A percentile compares a stretch with the other conserved stretches of the same genome.
Evolutionary conservation across 2,797 vertebrate genomes (phyloP).

Genomic region (Neomorphus geoffroyi): DNA sequence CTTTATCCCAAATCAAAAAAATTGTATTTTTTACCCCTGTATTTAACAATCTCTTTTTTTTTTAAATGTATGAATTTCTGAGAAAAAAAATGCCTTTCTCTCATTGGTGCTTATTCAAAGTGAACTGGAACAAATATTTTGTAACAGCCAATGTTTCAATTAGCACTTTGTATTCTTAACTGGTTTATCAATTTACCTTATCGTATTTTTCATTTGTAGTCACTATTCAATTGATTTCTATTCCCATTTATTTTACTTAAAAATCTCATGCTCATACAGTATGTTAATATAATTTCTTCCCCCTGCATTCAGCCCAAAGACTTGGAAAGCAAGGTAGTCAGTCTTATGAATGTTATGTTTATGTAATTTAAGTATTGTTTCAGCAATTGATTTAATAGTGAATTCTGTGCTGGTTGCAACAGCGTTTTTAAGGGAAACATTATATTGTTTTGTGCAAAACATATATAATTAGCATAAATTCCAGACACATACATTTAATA

Average conservation of each 20-base stretch:
- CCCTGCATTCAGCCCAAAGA: background rate
- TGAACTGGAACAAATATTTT: background rate
- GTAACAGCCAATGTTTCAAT: background rate
- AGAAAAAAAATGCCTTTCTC: background rate
- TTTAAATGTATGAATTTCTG: constrained; percentile 4
- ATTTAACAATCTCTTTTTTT: background rate
- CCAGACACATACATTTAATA: background rate
- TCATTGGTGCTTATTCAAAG: background rate
- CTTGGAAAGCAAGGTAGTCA: background rate
- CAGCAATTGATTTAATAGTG: background rate
- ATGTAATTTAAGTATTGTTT: background rate
- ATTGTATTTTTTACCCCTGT: background rate
- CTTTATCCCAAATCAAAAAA: background rate
- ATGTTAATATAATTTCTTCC: background rate
- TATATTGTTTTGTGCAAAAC: background rate
- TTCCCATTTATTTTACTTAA: background rate
- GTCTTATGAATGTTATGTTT: background rate
- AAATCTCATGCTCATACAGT: accelerated
- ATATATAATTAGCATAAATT: background rate
- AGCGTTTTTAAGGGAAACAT: background rate
- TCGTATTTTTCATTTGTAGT: background rate
- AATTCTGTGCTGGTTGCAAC: background rate
- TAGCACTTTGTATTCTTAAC: constrained; percentile 29
- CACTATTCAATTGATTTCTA: background rate
- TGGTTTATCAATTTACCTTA: constrained; percentile 29